Percentiles rank a stretch among this genome's conserved stretches.
These are phyloP conservation scores for Eulacestoma nigropectus DNA, from an alignment of 2,113 vertebrate genomes.

Conservation along the genomic window DNA sequence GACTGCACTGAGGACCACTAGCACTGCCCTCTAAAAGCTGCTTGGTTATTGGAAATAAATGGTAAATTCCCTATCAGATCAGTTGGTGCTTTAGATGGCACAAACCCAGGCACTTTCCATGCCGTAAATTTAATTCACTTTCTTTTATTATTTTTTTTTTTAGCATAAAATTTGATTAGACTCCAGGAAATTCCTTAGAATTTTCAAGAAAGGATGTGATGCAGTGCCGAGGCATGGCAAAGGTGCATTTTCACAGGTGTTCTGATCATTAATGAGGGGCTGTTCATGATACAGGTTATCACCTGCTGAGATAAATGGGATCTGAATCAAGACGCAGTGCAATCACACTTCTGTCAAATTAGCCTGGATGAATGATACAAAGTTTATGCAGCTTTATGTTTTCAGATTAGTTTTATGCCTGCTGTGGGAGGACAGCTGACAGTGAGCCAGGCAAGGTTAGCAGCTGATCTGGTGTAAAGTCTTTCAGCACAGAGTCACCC, in stretches of 20 bases:
- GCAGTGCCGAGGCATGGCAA: neutral
- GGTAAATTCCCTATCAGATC: neutral
- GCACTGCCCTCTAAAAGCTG: neutral
- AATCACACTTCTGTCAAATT: constrained; percentile 34
- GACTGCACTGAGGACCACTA: neutral
- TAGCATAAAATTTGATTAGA: neutral
- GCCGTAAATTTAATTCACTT: neutral
- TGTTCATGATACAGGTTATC: neutral
- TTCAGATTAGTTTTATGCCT: constrained; percentile 36
- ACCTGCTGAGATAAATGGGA: neutral
- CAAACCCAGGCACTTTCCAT: neutral
- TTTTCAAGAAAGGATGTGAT: neutral
- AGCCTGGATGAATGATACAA: constrained; percentile 27
- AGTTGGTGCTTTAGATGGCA: neutral
- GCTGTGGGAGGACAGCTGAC: constrained; percentile 24
- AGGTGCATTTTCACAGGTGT: neutral
- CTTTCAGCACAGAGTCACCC: neutral
- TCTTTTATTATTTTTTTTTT: neutral
- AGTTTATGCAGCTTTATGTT: constrained; percentile 45
- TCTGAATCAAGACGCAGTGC: neutral
- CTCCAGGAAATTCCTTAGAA: neutral
- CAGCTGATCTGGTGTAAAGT: neutral
- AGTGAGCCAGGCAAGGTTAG: constrained; percentile 43
- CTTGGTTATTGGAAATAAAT: neutral
- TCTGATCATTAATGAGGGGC: neutral